Conservation (phyloP, 37 sponge, comb jelly and placozoan genomes). For the Trichoplax adhaerens region DNA sequence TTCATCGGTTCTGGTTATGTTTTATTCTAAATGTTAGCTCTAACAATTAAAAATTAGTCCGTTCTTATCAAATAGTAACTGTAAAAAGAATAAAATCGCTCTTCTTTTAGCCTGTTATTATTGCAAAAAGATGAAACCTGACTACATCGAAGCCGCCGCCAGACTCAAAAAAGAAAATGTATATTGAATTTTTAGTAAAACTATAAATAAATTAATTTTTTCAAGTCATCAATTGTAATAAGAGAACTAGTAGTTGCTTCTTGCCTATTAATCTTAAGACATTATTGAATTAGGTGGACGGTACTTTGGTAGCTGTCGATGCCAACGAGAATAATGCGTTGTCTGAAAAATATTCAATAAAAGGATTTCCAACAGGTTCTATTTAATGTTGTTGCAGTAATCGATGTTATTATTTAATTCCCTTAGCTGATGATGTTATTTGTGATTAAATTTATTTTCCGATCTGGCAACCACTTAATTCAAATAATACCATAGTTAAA, state of each 20-base stretch:
- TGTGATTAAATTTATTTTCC: too few species aligned
- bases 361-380: conserved; percentile 40
- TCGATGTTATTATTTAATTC: too few species aligned
- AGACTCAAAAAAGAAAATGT: conserved; percentile 42
- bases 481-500: conserved; percentile 19
- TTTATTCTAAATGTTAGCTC: conserved; percentile 56
- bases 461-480: too few species aligned
- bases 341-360: conserved; percentile 38
- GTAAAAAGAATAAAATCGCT: background rate
- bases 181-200: background rate
- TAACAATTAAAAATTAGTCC: background rate
- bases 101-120: conserved; percentile 60
- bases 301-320: conserved; percentile 70
- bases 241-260: background rate
- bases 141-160: conserved; percentile 46
- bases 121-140: conserved; percentile 87
- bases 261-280: background rate
- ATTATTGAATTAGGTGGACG: conserved; percentile 2
- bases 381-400: conserved; percentile 2
- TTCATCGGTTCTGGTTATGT: conserved; percentile 83
- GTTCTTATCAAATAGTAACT: background rate
- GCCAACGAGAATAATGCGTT: conserved; percentile 40
- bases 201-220: background rate
- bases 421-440: too few species aligned
- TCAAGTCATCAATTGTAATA: background rate